phyloP scores from a whole-genome alignment of 2,113 vertebrate genomes.

The Paramisgurnus dabryanus region DNA sequence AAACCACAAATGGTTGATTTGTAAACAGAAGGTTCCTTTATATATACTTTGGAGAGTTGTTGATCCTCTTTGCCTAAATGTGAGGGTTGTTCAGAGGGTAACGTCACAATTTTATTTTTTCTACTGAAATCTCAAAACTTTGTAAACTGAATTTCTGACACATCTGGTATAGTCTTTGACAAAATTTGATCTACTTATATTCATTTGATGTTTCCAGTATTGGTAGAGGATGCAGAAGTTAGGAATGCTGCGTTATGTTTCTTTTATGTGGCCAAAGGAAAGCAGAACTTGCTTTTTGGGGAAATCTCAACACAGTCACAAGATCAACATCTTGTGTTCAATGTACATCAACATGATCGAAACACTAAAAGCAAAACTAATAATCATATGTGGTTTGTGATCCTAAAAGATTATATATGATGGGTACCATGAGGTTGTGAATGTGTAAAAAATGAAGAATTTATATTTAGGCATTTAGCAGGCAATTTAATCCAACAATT shows the following conservation, averaged over 20 bases:
- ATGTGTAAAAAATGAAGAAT: too few species aligned
- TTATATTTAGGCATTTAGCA: too few species aligned
- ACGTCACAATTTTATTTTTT: neutral
- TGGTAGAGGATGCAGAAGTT: neutral
- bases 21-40: too few species aligned
- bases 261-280: constrained; percentile 10
- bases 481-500: too few species aligned
- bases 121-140: neutral
- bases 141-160: neutral
- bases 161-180: neutral
- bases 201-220: neutral
- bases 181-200: neutral
- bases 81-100: neutral
- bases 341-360: constrained; percentile 21
- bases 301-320: constrained; percentile 49
- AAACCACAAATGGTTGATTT: neutral
- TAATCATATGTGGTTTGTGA: constrained; percentile 24
- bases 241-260: constrained; percentile 7
- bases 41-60: constrained; percentile 33
- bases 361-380: constrained; percentile 38
- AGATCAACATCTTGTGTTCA: constrained; percentile 40
- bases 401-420: too few species aligned
- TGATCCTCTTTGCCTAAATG: constrained; percentile 46
- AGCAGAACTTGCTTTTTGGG: constrained; percentile 43
- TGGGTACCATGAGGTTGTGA: too few species aligned